Evolutionary conservation across 2,888 invertebrate species (phyloP).

Genomic region (Hyalella azteca): DNA sequence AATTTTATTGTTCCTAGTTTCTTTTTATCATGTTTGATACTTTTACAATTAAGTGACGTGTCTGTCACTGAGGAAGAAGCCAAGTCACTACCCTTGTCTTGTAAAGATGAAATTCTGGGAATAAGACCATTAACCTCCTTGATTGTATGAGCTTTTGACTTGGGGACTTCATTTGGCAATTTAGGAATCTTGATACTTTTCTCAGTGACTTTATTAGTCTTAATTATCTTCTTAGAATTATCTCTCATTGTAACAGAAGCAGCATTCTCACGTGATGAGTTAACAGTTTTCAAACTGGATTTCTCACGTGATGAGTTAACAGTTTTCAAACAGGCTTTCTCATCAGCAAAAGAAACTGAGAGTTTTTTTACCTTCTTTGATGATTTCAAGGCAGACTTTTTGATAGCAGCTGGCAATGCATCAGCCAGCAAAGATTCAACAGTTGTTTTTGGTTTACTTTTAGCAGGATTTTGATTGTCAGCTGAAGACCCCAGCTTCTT

Average conservation of each 20-base stretch:
- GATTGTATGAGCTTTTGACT: neutral
- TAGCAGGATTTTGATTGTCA: neutral
- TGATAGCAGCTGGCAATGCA: neutral
- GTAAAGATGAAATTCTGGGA: neutral
- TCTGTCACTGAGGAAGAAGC: neutral
- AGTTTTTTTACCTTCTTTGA: neutral
- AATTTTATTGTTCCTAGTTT: neutral
- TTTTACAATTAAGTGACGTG: neutral
- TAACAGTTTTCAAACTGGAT: neutral
- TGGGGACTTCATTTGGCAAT: too few species aligned
- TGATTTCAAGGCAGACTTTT: conserved; percentile 23
- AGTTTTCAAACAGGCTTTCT: neutral
- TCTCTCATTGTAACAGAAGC: neutral
- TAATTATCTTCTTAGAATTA: neutral
- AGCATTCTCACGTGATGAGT: neutral
- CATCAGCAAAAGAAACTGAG: neutral
- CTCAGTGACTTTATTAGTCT: neutral
- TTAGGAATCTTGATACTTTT: neutral
- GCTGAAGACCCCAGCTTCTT: neutral
- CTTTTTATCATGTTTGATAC: neutral
- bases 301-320: neutral
- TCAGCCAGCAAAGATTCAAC: neutral
- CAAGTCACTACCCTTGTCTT: neutral
- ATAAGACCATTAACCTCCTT: neutral
- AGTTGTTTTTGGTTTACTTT: conserved; percentile 16